Conservation (phyloP, 2,797 vertebrate species). For the Astyanax mexicanus region DNA sequence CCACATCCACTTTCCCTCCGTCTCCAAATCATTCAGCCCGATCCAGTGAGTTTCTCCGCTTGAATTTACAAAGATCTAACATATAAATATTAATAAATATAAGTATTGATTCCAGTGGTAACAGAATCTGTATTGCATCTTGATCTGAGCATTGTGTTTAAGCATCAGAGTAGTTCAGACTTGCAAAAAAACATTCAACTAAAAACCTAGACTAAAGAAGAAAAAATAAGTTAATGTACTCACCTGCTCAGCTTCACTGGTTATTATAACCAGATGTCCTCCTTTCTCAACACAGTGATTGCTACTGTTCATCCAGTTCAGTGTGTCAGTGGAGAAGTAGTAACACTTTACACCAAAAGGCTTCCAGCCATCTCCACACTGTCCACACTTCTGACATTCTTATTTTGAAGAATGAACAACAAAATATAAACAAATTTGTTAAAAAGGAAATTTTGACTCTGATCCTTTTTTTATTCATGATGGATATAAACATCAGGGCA, state of each 20-base stretch:
- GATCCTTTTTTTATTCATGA: too few species aligned
- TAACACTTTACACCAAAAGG: slow-evolving; percentile 50
- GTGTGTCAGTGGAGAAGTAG: slow-evolving; percentile 48
- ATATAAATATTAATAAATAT: neutral
- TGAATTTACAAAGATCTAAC: slow-evolving; percentile 29
- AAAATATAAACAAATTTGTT: neutral
- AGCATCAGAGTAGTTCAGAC: neutral
- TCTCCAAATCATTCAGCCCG: slow-evolving; percentile 53
- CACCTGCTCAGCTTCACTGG: slow-evolving; percentile 42
- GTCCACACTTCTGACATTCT: neutral
- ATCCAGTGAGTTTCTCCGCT: slow-evolving; percentile 38
- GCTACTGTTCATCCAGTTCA: slow-evolving; percentile 43
- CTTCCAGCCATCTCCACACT: slow-evolving; percentile 27
- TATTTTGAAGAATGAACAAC: neutral
- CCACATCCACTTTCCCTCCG: slow-evolving; percentile 48
- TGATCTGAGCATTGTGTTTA: neutral
- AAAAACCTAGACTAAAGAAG: too few species aligned
- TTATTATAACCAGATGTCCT: slow-evolving; percentile 49
- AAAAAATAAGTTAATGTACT: neutral
- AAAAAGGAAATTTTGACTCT: too few species aligned
- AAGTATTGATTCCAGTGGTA: neutral
- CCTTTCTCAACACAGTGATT: slow-evolving; percentile 56
- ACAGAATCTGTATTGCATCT: neutral
- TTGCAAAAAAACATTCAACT: too few species aligned
- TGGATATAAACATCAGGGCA: too few species aligned